phyloP scores from a whole-genome alignment of 2,797 vertebrate species.

The Myotis myotis region DNA sequence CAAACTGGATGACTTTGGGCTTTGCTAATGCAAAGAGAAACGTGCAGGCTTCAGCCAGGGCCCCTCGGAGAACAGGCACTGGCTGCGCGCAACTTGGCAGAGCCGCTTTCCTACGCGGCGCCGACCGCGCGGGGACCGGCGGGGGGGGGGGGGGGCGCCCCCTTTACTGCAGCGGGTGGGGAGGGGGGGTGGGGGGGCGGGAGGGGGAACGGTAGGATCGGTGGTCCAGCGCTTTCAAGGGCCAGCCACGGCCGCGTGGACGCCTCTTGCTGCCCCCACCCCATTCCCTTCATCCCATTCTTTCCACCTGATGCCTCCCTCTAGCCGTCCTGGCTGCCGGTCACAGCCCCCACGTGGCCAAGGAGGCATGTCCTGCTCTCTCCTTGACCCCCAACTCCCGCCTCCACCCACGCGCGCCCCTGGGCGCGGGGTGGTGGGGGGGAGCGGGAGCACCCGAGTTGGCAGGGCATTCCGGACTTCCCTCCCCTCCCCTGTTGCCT shows the following conservation, averaged over 20 bases:
- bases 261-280: not conserved
- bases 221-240: not conserved
- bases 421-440: rapidly evolving
- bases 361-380: too few species aligned
- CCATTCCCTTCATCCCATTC: not conserved
- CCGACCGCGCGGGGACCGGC: not conserved
- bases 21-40: conserved; percentile 94
- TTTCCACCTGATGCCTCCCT: not conserved
- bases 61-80: conserved; percentile 83
- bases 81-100: conserved; percentile 79
- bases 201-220: too few species aligned
- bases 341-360: not conserved
- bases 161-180: not conserved
- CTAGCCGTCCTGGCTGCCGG: not conserved
- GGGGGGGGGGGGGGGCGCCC: not conserved
- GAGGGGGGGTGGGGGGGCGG: rapidly evolving
- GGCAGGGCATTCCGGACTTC: not conserved
- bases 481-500: rapidly evolving
- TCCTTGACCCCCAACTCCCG: rapidly evolving
- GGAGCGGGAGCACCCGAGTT: not conserved
- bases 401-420: not conserved
- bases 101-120: conserved; percentile 71
- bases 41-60: conserved; percentile 87
- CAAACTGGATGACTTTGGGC: conserved; percentile 99
- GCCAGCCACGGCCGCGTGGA: not conserved